A percentile compares a stretch with the other conserved stretches of the same genome.
Evolutionary conservation across 2,113 vertebrate species (phyloP).

Genomic region (human (Homo sapiens)): DNA sequence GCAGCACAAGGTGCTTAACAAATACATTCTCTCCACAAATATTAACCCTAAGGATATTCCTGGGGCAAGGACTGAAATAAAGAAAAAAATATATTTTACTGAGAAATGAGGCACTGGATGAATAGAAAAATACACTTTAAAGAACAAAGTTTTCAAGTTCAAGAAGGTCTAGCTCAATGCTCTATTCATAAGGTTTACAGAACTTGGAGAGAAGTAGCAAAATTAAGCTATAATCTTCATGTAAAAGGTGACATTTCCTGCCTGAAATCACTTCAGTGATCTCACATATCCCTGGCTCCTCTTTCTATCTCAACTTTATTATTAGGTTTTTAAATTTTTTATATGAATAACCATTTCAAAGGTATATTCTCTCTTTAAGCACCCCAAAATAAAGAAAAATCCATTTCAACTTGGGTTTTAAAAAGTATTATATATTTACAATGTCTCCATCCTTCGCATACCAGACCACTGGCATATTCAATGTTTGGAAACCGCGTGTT

Average conservation of each 20-base stretch:
- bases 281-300: background rate
- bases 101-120: background rate
- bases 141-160: constrained; percentile 28
- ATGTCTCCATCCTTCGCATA: background rate
- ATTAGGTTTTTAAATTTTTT: background rate
- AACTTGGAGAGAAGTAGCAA: background rate
- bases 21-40: background rate
- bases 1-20: background rate
- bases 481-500: background rate
- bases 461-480: background rate
- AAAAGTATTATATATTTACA: background rate
- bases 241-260: background rate
- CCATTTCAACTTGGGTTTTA: background rate
- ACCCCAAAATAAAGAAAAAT: background rate
- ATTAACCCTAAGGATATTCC: constrained; percentile 8
- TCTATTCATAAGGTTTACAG: background rate
- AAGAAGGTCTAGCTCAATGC: background rate
- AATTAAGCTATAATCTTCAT: background rate
- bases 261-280: background rate
- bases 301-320: background rate
- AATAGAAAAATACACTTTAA: constrained; percentile 32
- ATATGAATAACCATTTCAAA: background rate
- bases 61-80: background rate
- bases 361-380: background rate
- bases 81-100: background rate